These are phyloP conservation scores for Aphis gossypii DNA, from an alignment of 1,140 invertebrate genomes.

Conservation along the genomic window DNA sequence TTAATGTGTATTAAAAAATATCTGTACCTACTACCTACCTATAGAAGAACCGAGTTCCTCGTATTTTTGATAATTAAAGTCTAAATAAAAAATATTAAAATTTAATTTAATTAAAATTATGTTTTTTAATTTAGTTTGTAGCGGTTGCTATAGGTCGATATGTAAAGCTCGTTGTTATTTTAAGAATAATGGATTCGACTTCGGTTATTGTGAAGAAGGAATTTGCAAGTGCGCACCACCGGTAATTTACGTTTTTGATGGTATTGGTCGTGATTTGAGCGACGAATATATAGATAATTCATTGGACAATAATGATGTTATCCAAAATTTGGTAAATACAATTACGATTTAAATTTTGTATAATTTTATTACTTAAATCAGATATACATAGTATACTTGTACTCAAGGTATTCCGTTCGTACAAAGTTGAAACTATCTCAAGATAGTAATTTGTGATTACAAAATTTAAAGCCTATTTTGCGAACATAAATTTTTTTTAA, in stretches of 20 bases:
- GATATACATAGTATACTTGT: neutral
- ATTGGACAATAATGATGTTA: neutral
- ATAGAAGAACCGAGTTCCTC: neutral
- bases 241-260: neutral
- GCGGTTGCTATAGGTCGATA: neutral
- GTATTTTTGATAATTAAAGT: neutral
- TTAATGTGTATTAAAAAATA: neutral
- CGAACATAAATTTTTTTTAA: neutral
- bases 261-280: neutral
- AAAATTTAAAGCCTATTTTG: neutral
- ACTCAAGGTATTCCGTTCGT: neutral
- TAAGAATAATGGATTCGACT: neutral
- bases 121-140: neutral
- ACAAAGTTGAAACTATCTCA: neutral
- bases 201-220: neutral
- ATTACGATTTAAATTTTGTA: neutral
- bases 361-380: neutral
- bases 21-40: neutral
- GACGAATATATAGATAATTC: neutral
- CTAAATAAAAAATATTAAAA: neutral
- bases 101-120: neutral
- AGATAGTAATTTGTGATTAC: neutral
- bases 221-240: neutral
- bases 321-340: constrained; percentile 16
- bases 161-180: constrained; percentile 6